Conservation (phyloP, 2,113 vertebrate genomes). For the Pampusana beccarii region DNA sequence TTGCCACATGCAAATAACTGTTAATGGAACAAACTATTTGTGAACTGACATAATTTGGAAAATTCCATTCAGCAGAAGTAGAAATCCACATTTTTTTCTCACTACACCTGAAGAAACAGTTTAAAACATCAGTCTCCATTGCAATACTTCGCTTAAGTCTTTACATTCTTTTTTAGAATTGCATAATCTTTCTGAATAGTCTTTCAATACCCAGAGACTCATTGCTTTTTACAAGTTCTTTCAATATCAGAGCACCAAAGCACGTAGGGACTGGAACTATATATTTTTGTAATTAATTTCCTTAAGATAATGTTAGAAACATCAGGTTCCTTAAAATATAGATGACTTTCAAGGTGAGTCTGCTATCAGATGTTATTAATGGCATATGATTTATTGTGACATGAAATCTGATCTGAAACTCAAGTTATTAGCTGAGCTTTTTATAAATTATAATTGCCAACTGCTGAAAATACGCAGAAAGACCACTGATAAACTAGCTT, state of each 20-base stretch:
- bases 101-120: not conserved
- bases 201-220: conserved; percentile 42
- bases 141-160: not conserved
- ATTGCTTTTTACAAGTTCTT: conserved; percentile 35
- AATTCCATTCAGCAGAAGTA: not conserved
- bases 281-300: conserved; percentile 81
- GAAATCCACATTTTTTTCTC: not conserved
- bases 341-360: conserved; percentile 79
- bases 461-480: conserved; percentile 62
- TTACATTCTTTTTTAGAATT: conserved; percentile 1
- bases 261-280: conserved; percentile 52
- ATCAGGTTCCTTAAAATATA: conserved; percentile 78
- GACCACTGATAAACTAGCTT: conserved; percentile 46
- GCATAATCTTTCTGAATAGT: conserved; percentile 12
- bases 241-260: conserved; percentile 54
- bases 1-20: not conserved
- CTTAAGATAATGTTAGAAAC: conserved; percentile 81
- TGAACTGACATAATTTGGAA: not conserved
- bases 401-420: conserved; percentile 72
- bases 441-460: conserved; percentile 74
- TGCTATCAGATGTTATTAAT: conserved; percentile 75
- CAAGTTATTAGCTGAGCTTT: conserved; percentile 68
- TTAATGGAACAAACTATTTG: not conserved
- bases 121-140: not conserved
- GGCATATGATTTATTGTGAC: conserved; percentile 75